These are phyloP conservation scores for Alloscopus bannaensis DNA, from an alignment of 2,888 invertebrate genomes.

Conservation along the genomic window DNA sequence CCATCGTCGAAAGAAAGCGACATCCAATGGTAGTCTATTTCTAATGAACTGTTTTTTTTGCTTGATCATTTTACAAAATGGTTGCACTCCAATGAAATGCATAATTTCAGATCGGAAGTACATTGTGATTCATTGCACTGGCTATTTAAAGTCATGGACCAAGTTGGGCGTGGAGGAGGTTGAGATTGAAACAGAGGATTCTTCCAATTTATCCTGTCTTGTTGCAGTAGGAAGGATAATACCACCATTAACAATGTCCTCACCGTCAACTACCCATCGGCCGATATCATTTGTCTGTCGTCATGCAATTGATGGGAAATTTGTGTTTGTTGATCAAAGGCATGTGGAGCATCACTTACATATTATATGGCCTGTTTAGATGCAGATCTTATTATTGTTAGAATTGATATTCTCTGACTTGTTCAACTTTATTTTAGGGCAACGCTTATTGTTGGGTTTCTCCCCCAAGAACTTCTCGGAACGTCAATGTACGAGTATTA, in stretches of 20 bases:
- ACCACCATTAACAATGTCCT: slow-evolving; percentile 77
- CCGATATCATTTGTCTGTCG: slow-evolving; percentile 88
- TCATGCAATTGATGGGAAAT: slow-evolving; percentile 93
- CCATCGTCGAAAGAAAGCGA: slow-evolving; percentile 76
- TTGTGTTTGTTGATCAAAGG: slow-evolving; percentile 94
- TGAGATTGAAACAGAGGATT: slow-evolving; percentile 81
- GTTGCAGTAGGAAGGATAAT: slow-evolving; percentile 90
- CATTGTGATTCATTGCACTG: slow-evolving; percentile 93
- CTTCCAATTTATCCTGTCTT: slow-evolving; percentile 87
- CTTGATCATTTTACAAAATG: neutral
- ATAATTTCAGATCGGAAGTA: slow-evolving; percentile 85
- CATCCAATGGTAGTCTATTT: slow-evolving; percentile 33
- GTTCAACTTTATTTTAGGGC: slow-evolving; percentile 80
- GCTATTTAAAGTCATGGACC: slow-evolving; percentile 94
- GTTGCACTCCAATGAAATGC: neutral
- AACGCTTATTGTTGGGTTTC: slow-evolving; percentile 90
- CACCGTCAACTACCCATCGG: slow-evolving; percentile 78
- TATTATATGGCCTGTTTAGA: neutral
- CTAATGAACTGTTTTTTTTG: no score
- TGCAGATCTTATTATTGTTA: slow-evolving; percentile 19
- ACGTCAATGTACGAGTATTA: slow-evolving; percentile 96
- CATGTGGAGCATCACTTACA: slow-evolving; percentile 74
- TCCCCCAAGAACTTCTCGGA: slow-evolving; percentile 94
- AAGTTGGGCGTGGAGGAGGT: slow-evolving; percentile 85
- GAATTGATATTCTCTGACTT: neutral